These are phyloP conservation scores for Lacerta viridis DNA, from an alignment of 2,797 vertebrate species.

Conservation along the genomic window DNA sequence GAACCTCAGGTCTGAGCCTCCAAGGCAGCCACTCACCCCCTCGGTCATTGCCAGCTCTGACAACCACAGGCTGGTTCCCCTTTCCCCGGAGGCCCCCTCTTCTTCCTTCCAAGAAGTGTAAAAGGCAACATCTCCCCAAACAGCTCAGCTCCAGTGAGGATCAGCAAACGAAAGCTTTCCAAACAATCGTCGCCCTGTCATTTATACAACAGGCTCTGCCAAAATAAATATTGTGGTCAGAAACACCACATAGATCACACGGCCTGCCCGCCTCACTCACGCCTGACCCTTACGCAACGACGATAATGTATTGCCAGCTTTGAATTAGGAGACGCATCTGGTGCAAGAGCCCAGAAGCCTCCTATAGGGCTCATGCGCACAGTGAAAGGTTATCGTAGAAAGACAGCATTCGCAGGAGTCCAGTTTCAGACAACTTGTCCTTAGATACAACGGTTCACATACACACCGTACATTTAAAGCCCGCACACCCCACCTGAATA, in stretches of 20 bases:
- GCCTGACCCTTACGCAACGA: neutral
- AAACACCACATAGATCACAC: neutral
- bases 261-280: constrained; percentile 3
- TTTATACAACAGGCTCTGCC: neutral
- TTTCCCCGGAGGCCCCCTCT: neutral
- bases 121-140: neutral
- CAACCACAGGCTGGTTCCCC: neutral
- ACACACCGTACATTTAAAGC: too few species aligned
- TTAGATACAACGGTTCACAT: neutral
- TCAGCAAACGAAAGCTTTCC: constrained; percentile 35
- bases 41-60: neutral
- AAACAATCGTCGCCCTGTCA: neutral
- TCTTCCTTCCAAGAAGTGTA: neutral
- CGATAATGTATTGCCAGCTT: neutral
- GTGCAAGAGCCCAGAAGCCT: neutral
- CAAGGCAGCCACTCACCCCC: too few species aligned
- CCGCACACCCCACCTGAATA: too few species aligned
- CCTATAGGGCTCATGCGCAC: neutral
- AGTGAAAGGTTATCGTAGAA: constrained; percentile 17
- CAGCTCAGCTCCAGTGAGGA: constrained; percentile 32
- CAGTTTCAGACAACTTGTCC: neutral
- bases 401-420: neutral
- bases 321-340: neutral
- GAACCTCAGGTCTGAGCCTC: too few species aligned
- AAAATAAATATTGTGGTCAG: constrained; percentile 26